Evolutionary conservation across 2,888 invertebrate genomes (phyloP).

Genomic region (Cryptocheilus praepositus): DNA sequence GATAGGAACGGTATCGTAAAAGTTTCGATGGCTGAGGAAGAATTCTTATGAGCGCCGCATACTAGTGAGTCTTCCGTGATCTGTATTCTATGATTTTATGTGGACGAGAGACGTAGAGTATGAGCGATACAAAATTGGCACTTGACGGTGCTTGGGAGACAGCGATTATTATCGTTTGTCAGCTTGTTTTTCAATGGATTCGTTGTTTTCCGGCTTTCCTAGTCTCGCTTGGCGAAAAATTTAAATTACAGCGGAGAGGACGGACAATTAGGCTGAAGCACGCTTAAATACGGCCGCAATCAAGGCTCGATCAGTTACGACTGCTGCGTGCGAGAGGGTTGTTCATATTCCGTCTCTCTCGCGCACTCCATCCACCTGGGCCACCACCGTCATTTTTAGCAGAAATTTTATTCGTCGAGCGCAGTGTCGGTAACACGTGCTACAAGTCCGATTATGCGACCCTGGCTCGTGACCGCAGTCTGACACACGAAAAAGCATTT

Average conservation of each 20-base stretch:
- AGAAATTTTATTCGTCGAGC: constrained; percentile 22
- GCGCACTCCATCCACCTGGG: not conserved
- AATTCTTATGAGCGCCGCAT: too few species aligned
- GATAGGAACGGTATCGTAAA: too few species aligned
- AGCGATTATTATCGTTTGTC: too few species aligned
- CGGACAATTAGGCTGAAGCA: constrained; percentile 5
- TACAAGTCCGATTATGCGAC: constrained; percentile 38
- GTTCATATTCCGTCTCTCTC: not conserved
- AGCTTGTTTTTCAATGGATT: too few species aligned
- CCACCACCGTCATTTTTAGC: not conserved
- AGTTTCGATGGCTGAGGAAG: too few species aligned
- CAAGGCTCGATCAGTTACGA: constrained; percentile 27
- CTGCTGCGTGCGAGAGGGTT: too few species aligned
- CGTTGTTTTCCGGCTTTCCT: too few species aligned
- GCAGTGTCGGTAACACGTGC: constrained; percentile 36
- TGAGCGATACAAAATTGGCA: too few species aligned
- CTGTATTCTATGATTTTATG: too few species aligned
- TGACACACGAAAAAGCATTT: constrained; percentile 40
- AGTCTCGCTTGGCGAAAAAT: constrained; percentile 1
- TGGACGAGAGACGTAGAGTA: too few species aligned
- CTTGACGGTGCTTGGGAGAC: too few species aligned
- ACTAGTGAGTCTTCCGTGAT: too few species aligned
- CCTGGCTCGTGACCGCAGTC: constrained; percentile 27
- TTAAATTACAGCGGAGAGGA: constrained; percentile 6
- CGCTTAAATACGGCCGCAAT: constrained; percentile 31